A percentile compares a stretch with the other conserved stretches of the same genome.
Evolutionary conservation across 2,797 vertebrate genomes (phyloP).

Genomic region (Spinus olivaceus): DNA sequence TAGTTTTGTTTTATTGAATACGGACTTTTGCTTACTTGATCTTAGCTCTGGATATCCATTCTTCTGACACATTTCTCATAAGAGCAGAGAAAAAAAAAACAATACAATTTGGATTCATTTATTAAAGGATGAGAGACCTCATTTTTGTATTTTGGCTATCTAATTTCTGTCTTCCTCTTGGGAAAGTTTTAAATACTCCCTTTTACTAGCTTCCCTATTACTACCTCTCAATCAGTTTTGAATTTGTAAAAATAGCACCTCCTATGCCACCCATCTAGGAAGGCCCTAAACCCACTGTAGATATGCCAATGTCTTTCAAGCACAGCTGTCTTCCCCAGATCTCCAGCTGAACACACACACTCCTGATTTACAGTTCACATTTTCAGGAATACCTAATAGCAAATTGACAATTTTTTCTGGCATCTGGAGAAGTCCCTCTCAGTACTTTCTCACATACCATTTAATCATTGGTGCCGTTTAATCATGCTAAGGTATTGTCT

Average conservation of each 20-base stretch:
- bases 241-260: background rate
- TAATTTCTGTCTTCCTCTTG: background rate
- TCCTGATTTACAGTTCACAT: background rate
- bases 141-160: background rate
- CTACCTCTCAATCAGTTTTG: background rate
- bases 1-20: background rate
- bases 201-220: background rate
- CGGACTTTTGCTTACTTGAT: background rate
- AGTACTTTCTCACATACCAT: background rate
- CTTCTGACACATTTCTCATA: background rate
- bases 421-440: background rate
- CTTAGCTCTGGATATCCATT: background rate
- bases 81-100: rapidly evolving
- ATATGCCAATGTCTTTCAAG: background rate
- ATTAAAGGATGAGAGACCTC: background rate
- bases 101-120: background rate
- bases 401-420: background rate
- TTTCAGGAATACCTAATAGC: background rate
- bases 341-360: background rate
- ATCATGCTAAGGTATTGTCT: background rate
- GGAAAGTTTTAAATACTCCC: background rate
- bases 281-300: background rate
- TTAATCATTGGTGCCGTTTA: background rate
- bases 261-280: background rate
- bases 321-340: background rate